Conservation (phyloP, 2,113 vertebrate genomes). For the Taurulus bubalis region DNA sequence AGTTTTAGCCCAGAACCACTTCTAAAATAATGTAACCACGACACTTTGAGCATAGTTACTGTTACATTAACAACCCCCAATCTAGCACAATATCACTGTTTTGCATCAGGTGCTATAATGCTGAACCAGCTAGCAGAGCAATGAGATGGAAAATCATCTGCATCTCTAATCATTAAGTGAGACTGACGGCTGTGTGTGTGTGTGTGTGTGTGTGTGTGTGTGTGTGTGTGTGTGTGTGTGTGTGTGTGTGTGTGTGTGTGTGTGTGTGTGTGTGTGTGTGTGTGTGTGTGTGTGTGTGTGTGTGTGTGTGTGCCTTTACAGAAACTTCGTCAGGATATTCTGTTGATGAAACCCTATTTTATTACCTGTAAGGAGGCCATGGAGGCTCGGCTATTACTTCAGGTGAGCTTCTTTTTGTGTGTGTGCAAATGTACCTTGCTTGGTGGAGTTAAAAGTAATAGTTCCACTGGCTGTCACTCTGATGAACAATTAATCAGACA, state of each 20-base stretch:
- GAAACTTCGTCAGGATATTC: slow-evolving; percentile 98
- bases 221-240: neutral
- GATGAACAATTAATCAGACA: too few species aligned
- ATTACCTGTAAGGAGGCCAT: slow-evolving; percentile 98
- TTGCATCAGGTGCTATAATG: neutral
- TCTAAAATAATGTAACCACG: neutral
- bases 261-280: neutral
- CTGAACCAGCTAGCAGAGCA: neutral
- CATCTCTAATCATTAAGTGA: neutral
- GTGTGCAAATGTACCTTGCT: neutral
- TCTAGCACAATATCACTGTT: neutral
- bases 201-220: neutral
- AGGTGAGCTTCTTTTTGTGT: slow-evolving; percentile 82
- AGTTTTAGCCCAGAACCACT: neutral
- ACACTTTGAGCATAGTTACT: neutral
- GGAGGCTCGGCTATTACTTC: slow-evolving; percentile 93
- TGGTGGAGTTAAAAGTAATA: neutral
- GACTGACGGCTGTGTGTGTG: neutral
- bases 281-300: neutral
- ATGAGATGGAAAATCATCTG: neutral
- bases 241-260: neutral
- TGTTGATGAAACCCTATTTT: slow-evolving; percentile 99
- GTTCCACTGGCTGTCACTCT: too few species aligned
- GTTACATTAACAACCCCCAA: neutral
- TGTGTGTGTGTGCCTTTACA: slow-evolving; percentile 62